Evolutionary conservation across 1,140 invertebrate species (phyloP), one percentile per base, ranked within the genome.

Genomic region (Drosophila baimaii): DNA sequence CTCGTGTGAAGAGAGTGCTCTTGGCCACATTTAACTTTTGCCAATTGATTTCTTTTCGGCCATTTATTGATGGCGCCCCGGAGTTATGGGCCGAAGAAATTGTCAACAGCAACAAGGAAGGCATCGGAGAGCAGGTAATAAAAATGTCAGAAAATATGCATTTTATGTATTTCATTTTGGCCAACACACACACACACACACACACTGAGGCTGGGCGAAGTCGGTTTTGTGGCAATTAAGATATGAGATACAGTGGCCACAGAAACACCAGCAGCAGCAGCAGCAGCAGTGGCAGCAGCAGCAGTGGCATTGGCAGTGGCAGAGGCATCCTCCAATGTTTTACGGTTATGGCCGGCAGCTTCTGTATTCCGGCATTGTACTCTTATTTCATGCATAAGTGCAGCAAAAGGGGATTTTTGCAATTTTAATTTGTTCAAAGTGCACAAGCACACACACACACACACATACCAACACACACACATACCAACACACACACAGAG

Each of bases 341-440:
- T 85, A 85, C 75, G 82, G 69, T 71, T 68, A 81, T 85, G 69
- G 69, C 64, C 29, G 47, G 62, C 47, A 64, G 72, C 62, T 84
- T 72, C 65, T 59, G 78, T 54, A 70, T 79, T 71, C 62, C 62
- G 56, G 56, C 62, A 65, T 21, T 56, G 69, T 73, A 35, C 51
- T 54, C 51, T 54, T 54, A 47, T 54, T 37, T 65, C 66, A 68
- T 68, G 49, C 75, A 82, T 84, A 82, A 83, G 64, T 83, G 78
- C 78, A 78, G 69, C 82, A 79, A 54, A 33, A 57, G 65, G 71
- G 82, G 75, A 88, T 85, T 85, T 73, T 86, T 86, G 70, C 74
- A 85, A 82, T 85, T 85, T 86, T 86, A 85, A 85, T 85, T 85
- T 86, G 79, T 75, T 72, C 82, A 85, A 86, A 85, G 83, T 85